A percentile compares a stretch with the other conserved stretches of the same genome.
Conservation (phyloP, 2,113 vertebrate species). For the Globicephala melas region DNA sequence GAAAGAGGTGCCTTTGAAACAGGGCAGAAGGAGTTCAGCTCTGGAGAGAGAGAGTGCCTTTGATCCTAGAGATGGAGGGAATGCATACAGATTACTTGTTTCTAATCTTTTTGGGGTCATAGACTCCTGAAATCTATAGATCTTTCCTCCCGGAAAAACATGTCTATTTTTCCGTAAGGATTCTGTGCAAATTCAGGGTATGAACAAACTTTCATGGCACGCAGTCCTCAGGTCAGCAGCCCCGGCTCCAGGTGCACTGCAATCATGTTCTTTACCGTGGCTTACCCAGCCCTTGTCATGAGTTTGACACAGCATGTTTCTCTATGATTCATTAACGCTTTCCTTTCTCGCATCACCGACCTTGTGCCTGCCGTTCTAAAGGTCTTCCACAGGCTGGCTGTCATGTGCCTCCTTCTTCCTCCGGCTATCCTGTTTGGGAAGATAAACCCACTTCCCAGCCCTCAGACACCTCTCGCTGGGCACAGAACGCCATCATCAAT, state of each 20-base stretch:
- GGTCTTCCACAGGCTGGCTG: constrained; percentile 19
- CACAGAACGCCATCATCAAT: neutral
- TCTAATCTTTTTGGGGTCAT: neutral
- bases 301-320: neutral
- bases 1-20: neutral
- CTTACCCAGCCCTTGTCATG: neutral
- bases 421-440: constrained; percentile 37
- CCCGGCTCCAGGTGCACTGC: neutral
- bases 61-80: neutral
- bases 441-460: constrained; percentile 16
- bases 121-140: neutral
- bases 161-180: neutral
- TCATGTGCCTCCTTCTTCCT: constrained; percentile 46
- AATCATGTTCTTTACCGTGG: neutral
- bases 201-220: neutral
- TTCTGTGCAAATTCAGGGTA: neutral
- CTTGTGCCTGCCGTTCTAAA: constrained; percentile 25
- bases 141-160: neutral
- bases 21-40: neutral
- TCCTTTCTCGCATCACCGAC: constrained; percentile 38
- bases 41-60: neutral
- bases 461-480: neutral
- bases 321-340: constrained; percentile 59
- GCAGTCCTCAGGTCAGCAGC: neutral
- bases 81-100: neutral